Evolutionary conservation across 2,113 vertebrate genomes (phyloP).

Genomic region (Gnathonemus echidnorhynchus): DNA sequence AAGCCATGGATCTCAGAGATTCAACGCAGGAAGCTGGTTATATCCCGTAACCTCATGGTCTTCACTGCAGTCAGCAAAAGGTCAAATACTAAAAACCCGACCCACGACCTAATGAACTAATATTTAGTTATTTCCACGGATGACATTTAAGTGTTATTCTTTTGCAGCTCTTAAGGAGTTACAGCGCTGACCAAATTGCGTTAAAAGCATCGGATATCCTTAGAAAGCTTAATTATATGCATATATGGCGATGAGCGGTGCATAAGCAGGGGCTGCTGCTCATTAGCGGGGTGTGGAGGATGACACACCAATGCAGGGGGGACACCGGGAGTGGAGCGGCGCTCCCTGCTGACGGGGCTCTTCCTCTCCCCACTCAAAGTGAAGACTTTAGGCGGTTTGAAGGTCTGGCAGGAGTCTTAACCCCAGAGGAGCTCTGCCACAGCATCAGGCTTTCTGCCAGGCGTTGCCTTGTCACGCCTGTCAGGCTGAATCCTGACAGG

Average conservation of each 20-base stretch:
- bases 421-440: not conserved
- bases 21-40: not conserved
- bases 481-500: not conserved
- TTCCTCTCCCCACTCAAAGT: not conserved
- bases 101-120: not conserved
- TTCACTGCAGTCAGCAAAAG: not conserved
- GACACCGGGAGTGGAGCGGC: not conserved
- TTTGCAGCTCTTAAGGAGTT: not conserved
- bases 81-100: not conserved
- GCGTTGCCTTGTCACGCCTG: not conserved
- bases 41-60: not conserved
- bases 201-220: not conserved
- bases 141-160: constrained; percentile 5
- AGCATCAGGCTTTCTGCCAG: not conserved
- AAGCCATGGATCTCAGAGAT: not conserved
- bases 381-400: not conserved
- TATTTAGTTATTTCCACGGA: not conserved
- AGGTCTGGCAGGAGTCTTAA: not conserved
- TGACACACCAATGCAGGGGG: not conserved
- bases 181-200: not conserved
- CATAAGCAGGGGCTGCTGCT: not conserved
- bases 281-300: not conserved
- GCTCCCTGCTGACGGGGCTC: not conserved
- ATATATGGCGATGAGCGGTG: not conserved
- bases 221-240: not conserved